Base-by-base conservation (phyloP, 1,140 invertebrate species). In the Charaxes varanes region DNA sequence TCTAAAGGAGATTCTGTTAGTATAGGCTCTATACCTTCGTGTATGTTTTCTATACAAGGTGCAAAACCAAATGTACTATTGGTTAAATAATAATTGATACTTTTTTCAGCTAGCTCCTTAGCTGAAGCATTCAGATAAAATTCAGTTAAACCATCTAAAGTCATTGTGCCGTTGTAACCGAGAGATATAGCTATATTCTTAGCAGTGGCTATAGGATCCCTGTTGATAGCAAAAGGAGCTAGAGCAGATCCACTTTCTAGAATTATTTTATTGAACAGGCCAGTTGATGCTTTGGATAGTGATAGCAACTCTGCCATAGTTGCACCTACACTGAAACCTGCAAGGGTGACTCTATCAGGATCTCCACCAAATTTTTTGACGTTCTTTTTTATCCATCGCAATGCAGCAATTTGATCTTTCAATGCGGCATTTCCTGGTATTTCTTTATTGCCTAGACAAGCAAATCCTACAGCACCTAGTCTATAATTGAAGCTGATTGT, bases 301-400 rank as follows among this genome's bases (percentile, higher is more conserved):
- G 64, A 51, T 3, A 77, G 47, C 6, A 83, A 31, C 34, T 83
- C 79, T 13, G 72, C 74, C 65, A 83, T 72, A 8, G 70, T 31
- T 3, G 76, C 79, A 10, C 78, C 78, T 26, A 88, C 89, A 55
- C 87, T 88, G 41, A 88, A 88, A 4, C 90, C 90, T 12, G 73
- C 70, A 2, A 89, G 69, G 3, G 90, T 91, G 0, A 92, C 85
- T 35, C 70, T 73, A 6, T 85, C 76, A 0, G 88, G 86, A 78
- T 93, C 88, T 6, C 91, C 91, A 12, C 90, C 90, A 64, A 92
- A 92, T 2, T 72, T 67, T 2, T 41, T 68, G 5, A 92, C 88
- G 41, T 91, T 88, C 8, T 85, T 77, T 30, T 87, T 77, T 2
- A 92, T 84, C 89, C 86, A 79, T 28, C 53, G 62, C n/a, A 83